Percentiles rank a stretch among this genome's conserved stretches.
Evolutionary conservation across 1,140 invertebrate species (phyloP).

Genomic region (Anastrepha ludens): DNA sequence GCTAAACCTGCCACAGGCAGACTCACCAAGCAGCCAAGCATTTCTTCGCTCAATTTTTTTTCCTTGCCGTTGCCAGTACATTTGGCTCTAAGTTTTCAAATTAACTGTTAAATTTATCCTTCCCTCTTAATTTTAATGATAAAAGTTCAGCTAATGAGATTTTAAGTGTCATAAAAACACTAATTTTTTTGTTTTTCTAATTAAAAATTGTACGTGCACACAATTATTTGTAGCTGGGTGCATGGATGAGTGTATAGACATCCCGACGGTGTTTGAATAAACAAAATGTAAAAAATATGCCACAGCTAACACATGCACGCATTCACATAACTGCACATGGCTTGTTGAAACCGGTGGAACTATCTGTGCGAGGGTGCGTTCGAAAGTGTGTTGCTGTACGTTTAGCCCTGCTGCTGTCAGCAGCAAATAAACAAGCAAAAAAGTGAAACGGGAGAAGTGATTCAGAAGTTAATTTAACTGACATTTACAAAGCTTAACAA

Average conservation of each 20-base stretch:
- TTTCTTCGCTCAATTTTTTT: neutral
- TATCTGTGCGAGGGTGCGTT: too few species aligned
- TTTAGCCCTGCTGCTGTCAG: too few species aligned
- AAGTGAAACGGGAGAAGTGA: neutral
- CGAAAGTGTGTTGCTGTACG: too few species aligned
- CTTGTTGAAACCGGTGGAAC: too few species aligned
- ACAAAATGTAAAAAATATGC: too few species aligned
- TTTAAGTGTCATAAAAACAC: slow-evolving; percentile 21
- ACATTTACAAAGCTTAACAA: too few species aligned
- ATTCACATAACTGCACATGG: too few species aligned
- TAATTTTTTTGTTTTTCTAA: neutral
- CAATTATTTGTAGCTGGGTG: neutral
- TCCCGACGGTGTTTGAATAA: too few species aligned
- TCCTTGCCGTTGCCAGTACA: neutral
- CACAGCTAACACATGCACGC: too few species aligned
- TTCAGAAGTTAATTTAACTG: too few species aligned
- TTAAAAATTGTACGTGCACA: neutral
- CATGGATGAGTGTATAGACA: too few species aligned
- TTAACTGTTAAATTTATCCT: neutral
- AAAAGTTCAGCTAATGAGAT: slow-evolving; percentile 28
- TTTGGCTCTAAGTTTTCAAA: neutral
- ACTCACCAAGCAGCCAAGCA: neutral
- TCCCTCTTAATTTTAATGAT: slow-evolving; percentile 18
- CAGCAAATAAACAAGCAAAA: neutral
- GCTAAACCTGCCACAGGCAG: neutral